Evolutionary conservation across 2,113 vertebrate genomes (phyloP).

Genomic region (Amia ocellicauda): DNA sequence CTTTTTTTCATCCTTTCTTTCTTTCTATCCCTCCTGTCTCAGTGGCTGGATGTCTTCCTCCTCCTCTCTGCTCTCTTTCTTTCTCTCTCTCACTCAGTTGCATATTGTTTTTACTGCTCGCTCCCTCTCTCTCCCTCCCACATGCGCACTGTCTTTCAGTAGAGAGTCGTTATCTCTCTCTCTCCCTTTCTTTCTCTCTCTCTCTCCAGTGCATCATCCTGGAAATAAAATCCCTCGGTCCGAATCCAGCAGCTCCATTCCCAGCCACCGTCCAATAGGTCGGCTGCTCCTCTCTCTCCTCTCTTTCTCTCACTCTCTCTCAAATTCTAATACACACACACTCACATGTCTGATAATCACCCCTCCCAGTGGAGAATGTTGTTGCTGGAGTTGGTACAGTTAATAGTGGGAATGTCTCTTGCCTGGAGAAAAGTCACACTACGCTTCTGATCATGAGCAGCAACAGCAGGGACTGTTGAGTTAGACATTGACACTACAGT

Average conservation of each 20-base stretch:
- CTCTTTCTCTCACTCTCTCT: slow-evolving; percentile 32
- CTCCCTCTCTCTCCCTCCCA: slow-evolving; percentile 35
- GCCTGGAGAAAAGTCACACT: too few species aligned
- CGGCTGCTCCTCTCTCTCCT: slow-evolving; percentile 55
- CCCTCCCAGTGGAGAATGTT: too few species aligned
- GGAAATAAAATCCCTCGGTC: slow-evolving; percentile 91
- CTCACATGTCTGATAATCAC: too few species aligned
- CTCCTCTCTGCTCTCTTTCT: slow-evolving; percentile 21
- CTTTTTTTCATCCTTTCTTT: slow-evolving; percentile 20
- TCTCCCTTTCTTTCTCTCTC: slow-evolving; percentile 64
- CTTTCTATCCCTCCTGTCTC: slow-evolving; percentile 10
- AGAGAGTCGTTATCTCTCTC: too few species aligned
- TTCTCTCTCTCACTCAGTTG: slow-evolving; percentile 21
- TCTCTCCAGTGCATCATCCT: slow-evolving; percentile 84
- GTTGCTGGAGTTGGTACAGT: too few species aligned
- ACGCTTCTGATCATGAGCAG: too few species aligned
- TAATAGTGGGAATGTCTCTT: too few species aligned
- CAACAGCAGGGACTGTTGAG: too few species aligned
- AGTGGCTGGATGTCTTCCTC: neutral
- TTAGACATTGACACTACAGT: too few species aligned
- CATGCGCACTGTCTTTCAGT: too few species aligned
- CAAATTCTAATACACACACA: too few species aligned
- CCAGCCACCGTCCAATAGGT: slow-evolving; percentile 86
- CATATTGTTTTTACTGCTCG: slow-evolving; percentile 57
- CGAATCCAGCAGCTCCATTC: slow-evolving; percentile 90